Percentiles rank a stretch among this genome's conserved stretches.
Conservation (phyloP, 2,888 invertebrate species). For the Melitaea athalia region DNA sequence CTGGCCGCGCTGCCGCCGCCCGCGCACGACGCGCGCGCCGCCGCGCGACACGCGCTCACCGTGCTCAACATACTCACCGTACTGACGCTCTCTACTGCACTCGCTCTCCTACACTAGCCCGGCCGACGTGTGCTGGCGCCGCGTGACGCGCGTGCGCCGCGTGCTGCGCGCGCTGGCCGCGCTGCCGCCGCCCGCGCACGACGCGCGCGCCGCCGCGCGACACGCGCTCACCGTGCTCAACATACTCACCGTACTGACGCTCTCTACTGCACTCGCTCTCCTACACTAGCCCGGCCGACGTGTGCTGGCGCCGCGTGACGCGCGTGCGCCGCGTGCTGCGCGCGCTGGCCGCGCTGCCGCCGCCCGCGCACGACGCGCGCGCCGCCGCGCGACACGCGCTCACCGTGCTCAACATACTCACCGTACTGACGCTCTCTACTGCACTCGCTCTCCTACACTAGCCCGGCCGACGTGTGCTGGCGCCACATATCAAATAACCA, state of each 20-base stretch:
- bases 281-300: too few species aligned
- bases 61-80: too few species aligned
- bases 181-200: constrained; percentile 84
- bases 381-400: constrained; percentile 42
- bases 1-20: not conserved
- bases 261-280: constrained; percentile 74
- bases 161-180: constrained; percentile 82
- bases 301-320: constrained; percentile 85
- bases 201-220: constrained; percentile 76
- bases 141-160: too few species aligned
- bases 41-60: too few species aligned
- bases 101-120: too few species aligned
- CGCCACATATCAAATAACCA: too few species aligned
- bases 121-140: too few species aligned
- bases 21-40: too few species aligned
- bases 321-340: constrained; percentile 54
- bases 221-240: constrained; percentile 44
- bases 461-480: too few species aligned
- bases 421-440: constrained; percentile 17
- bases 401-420: constrained; percentile 33
- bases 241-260: constrained; percentile 79
- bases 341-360: constrained; percentile 49
- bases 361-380: constrained; percentile 42
- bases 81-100: too few species aligned
- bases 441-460: too few species aligned